Conservation (phyloP, 2,888 invertebrate genomes). For the Carterocephalus palaemon region DNA sequence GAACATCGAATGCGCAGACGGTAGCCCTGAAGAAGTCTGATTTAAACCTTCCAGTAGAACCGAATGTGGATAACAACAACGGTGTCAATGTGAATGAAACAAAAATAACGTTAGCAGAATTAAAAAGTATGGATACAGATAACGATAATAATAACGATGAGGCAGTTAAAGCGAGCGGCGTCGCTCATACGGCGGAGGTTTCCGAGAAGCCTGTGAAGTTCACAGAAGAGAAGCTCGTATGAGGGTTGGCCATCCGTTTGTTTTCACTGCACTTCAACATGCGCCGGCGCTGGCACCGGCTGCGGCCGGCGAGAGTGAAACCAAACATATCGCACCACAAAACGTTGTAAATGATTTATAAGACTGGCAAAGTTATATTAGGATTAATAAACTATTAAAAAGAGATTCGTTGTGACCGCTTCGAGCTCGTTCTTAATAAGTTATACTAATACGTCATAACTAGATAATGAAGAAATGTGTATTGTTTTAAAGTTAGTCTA, state of each 20-base stretch:
- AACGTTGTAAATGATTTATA: slow-evolving; percentile 49
- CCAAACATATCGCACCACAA: slow-evolving; percentile 53
- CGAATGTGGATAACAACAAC: slow-evolving; percentile 57
- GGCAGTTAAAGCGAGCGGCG: slow-evolving; percentile 35
- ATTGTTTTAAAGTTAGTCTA: slow-evolving; percentile 19
- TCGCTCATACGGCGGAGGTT: slow-evolving; percentile 44
- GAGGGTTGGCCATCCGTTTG: slow-evolving; percentile 56
- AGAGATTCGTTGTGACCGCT: slow-evolving; percentile 31
- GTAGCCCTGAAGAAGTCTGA: slow-evolving; percentile 54
- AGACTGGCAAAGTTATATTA: slow-evolving; percentile 26
- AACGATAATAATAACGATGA: slow-evolving; percentile 60
- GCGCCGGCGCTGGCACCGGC: slow-evolving; percentile 45
- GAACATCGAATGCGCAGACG: slow-evolving; percentile 15
- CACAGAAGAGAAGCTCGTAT: slow-evolving; percentile 73
- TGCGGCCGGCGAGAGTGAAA: slow-evolving; percentile 42
- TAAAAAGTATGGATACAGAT: slow-evolving; percentile 38
- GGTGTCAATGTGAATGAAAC: slow-evolving; percentile 39
- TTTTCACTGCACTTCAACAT: slow-evolving; percentile 50
- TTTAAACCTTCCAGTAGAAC: slow-evolving; percentile 45
- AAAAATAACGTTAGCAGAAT: slow-evolving; percentile 33
- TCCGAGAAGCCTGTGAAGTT: slow-evolving; percentile 62
- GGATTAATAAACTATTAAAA: slow-evolving; percentile 31
- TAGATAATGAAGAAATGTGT: slow-evolving; percentile 33
- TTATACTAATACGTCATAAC: slow-evolving; percentile 33
- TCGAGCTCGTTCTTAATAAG: slow-evolving; percentile 36